Evolutionary conservation across 2,888 invertebrate genomes (phyloP), one percentile per base, ranked within the genome.

Genomic region (Baccha elongata): DNA sequence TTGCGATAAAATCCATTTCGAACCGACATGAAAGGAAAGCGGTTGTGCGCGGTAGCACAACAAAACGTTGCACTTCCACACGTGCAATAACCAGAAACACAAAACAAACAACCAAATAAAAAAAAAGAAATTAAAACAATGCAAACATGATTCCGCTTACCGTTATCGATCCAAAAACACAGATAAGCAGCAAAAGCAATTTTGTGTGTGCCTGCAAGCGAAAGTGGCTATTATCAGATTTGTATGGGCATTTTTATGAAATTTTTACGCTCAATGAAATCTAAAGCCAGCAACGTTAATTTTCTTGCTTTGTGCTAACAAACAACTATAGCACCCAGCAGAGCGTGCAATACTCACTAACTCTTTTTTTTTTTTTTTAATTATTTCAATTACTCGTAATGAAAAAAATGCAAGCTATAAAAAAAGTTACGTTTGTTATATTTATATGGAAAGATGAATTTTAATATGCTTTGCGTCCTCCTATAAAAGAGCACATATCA

Each of bases 231-330:
- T 81, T 65, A 81, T 65, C 69, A 50, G 64, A 58, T 65, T 69
- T 81, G 65, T 64, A 75, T 50, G 52, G 71, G 52, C 69, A 58
- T 58, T 64, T 71, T 69, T 71, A 69, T 75, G 58, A 80, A 80
- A 75, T 65, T 81, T 75, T 75, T 74, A 65, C 74, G 80, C 80
- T 81, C 74, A 74, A 69, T 81, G 80, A 60, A 71, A 64, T 74
- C 52, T 23, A 23, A 15, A 48, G 50, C 35, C 48, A 48, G 68
- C 72, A 37, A 50, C 60, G 50, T 60, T 26, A 48, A 44, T 42
- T 23, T 37, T 48, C n/a, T 48, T 21, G 29, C 44, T 58, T 17
- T 40, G 44, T 60, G 75, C 60, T n/a, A n/a, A n/a, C n/a, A n/a
- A n/a, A n/a, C n/a, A n/a, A n/a, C n/a, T n/a, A n/a, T 52, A 65